Percentiles rank a stretch among this genome's conserved stretches.
phyloP scores from a whole-genome alignment of 2,888 invertebrate genomes.

The Drosophila birchii region DNA sequence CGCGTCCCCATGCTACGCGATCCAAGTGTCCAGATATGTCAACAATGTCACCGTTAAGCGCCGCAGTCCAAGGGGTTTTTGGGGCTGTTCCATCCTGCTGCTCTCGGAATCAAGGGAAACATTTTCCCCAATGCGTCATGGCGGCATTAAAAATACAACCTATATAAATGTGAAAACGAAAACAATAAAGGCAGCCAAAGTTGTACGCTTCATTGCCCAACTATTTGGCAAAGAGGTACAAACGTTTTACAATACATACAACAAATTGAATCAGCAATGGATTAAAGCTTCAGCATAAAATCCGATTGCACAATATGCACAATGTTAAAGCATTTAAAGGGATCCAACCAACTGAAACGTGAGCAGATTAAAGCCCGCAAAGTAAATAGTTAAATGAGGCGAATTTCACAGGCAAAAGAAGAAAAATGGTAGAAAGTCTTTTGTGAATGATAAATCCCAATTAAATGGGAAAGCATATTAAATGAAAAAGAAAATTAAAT shows the following conservation, averaged over 20 bases:
- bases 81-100: slow-evolving; percentile 13
- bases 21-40: slow-evolving; percentile 70
- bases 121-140: slow-evolving; percentile 50
- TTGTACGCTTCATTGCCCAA: slow-evolving; percentile 47
- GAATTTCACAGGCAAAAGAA: not conserved
- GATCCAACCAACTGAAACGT: slow-evolving; percentile 18
- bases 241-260: slow-evolving; percentile 11
- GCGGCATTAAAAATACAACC: slow-evolving; percentile 32
- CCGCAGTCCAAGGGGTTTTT: slow-evolving; percentile 28
- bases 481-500: not conserved
- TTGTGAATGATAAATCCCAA: not conserved
- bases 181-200: slow-evolving; percentile 16
- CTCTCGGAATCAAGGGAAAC: slow-evolving; percentile 21
- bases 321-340: slow-evolving; percentile 9
- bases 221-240: slow-evolving; percentile 43
- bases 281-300: slow-evolving; percentile 21
- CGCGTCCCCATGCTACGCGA: slow-evolving; percentile 41
- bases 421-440: not conserved
- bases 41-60: slow-evolving; percentile 69
- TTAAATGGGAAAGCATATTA: not conserved
- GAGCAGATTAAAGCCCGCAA: slow-evolving; percentile 16
- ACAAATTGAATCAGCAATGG: slow-evolving; percentile 37
- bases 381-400: slow-evolving; percentile 18
- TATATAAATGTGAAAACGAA: slow-evolving; percentile 39
- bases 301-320: slow-evolving; percentile 9